These are phyloP conservation scores for Dicrurus megarhynchus DNA, from an alignment of 2,113 vertebrate species.

Conservation along the genomic window DNA sequence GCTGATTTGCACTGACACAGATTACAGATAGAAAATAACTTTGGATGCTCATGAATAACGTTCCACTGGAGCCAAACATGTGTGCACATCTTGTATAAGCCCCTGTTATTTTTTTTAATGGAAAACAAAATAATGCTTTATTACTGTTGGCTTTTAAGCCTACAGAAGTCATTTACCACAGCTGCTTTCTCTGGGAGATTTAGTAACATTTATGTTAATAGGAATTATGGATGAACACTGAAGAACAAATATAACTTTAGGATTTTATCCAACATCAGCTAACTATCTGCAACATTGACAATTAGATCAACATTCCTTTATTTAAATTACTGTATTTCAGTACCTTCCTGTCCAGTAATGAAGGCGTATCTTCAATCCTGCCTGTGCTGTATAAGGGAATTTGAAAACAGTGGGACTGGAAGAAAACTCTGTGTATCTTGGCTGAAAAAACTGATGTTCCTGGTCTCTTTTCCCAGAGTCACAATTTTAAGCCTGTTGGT, in stretches of 20 bases:
- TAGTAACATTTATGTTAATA: constrained; percentile 19
- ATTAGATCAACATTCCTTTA: neutral
- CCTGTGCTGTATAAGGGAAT: neutral
- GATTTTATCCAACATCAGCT: constrained; percentile 33
- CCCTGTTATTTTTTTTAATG: neutral
- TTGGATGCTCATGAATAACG: neutral
- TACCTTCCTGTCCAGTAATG: neutral
- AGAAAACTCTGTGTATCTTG: constrained; percentile 25
- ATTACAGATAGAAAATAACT: neutral
- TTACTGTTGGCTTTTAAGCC: constrained; percentile 3
- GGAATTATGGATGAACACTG: neutral
- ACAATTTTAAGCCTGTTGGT: constrained; percentile 1
- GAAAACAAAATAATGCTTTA: constrained; percentile 11
- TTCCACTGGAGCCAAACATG: neutral
- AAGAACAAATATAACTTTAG: constrained; percentile 20
- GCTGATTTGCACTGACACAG: neutral
- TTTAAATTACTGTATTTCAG: neutral
- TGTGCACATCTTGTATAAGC: neutral
- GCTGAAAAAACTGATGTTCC: neutral
- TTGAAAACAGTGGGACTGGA: constrained; percentile 12
- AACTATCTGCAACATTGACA: neutral
- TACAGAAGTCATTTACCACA: neutral
- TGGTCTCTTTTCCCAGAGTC: neutral
- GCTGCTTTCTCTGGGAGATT: constrained; percentile 14
- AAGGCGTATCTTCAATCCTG: neutral